phyloP scores from a whole-genome alignment of 2,797 vertebrate species.

The Cygnus olor region DNA sequence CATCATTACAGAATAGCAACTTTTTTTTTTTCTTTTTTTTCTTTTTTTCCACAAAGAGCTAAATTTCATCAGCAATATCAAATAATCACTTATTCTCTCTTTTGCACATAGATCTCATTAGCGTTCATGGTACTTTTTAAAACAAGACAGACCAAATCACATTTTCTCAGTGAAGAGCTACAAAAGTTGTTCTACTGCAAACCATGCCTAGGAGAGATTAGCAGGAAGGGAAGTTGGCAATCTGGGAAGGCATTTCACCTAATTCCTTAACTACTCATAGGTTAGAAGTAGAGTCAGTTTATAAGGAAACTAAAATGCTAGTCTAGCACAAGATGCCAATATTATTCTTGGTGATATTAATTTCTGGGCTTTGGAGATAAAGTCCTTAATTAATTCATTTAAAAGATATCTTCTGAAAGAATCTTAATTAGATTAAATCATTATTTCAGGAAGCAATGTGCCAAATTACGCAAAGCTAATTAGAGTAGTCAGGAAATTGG shows the following conservation, averaged over 20 bases:
- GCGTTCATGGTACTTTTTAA: neutral
- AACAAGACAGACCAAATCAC: neutral
- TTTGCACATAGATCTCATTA: neutral
- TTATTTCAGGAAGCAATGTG: slow-evolving; percentile 44
- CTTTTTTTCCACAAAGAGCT: neutral
- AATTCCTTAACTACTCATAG: neutral
- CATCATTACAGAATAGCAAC: neutral
- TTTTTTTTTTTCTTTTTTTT: neutral
- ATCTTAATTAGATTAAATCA: slow-evolving; percentile 65
- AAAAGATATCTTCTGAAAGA: slow-evolving; percentile 24
- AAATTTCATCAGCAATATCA: neutral
- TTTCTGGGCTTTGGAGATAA: slow-evolving; percentile 48
- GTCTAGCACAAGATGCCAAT: neutral
- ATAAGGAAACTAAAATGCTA: neutral
- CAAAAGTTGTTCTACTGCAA: neutral
- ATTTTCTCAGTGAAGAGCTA: neutral
- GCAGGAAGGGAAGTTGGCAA: neutral
- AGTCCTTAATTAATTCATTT: slow-evolving; percentile 54
- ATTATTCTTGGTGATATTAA: slow-evolving; percentile 39
- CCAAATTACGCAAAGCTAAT: slow-evolving; percentile 43
- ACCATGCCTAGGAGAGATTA: neutral
- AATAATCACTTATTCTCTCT: neutral
- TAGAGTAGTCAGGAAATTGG: slow-evolving; percentile 28
- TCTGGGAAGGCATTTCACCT: neutral
- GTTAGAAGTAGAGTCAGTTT: neutral